These are phyloP conservation scores for Alfaro cultratus DNA, from an alignment of 2,797 vertebrate genomes.

Conservation along the genomic window DNA sequence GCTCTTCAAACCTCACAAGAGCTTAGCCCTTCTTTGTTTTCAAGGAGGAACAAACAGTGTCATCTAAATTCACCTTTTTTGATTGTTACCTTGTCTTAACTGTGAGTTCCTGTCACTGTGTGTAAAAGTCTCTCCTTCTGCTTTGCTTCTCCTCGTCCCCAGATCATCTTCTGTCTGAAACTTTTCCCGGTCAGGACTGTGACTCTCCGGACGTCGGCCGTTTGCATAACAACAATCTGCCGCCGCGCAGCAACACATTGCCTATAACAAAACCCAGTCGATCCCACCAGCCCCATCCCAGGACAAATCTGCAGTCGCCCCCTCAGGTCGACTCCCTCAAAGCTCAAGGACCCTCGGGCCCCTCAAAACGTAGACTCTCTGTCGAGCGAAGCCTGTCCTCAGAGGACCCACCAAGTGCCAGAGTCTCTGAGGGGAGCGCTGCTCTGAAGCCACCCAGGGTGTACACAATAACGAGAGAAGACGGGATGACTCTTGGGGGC, in stretches of 20 bases:
- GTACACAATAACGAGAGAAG: slow-evolving; percentile 92
- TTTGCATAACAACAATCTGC: slow-evolving; percentile 76
- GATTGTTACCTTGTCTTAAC: not conserved
- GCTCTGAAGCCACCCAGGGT: slow-evolving; percentile 84
- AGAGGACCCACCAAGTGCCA: slow-evolving; percentile 73
- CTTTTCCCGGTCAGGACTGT: slow-evolving; percentile 85
- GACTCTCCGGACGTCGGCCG: slow-evolving; percentile 82
- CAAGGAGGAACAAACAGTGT: not conserved
- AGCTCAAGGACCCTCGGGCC: slow-evolving; percentile 76
- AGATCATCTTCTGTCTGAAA: slow-evolving; percentile 94
- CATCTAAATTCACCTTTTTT: not conserved
- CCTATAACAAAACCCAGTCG: slow-evolving; percentile 62
- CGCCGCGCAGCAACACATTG: slow-evolving; percentile 65
- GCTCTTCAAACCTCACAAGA: not conserved
- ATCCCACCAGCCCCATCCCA: slow-evolving; percentile 46
- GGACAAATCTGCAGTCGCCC: slow-evolving; percentile 39
- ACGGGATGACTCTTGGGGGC: slow-evolving; percentile 85
- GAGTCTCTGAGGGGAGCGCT: slow-evolving; percentile 69
- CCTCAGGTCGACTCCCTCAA: slow-evolving; percentile 64
- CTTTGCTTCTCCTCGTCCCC: slow-evolving; percentile 42
- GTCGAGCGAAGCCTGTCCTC: slow-evolving; percentile 85
- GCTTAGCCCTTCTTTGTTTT: not conserved
- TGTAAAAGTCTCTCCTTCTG: not conserved
- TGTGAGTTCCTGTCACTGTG: not conserved
- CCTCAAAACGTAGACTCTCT: slow-evolving; percentile 88